These are phyloP conservation scores for Aleiodes leptofemur DNA, from an alignment of 2,888 invertebrate genomes.

Conservation along the genomic window DNA sequence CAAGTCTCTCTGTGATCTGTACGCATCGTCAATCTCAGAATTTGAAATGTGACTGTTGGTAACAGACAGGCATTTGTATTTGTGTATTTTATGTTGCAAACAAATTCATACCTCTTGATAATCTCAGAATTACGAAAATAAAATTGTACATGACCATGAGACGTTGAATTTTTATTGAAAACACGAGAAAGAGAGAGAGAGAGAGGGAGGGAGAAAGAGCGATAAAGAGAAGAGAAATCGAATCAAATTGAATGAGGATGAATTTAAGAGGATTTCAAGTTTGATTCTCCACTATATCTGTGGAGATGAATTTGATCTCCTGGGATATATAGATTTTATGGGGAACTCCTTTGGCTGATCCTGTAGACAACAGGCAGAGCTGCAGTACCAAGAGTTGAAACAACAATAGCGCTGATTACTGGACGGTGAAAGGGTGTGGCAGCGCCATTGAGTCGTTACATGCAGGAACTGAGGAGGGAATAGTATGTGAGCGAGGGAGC, in stretches of 20 bases:
- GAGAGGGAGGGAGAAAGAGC: too few relatives aligned
- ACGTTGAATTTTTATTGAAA: too few relatives aligned
- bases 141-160: too few relatives aligned
- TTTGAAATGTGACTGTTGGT: slow-evolving; percentile 28
- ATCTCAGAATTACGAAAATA: too few relatives aligned
- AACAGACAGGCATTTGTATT: slow-evolving; percentile 12
- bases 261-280: neutral
- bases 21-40: slow-evolving; percentile 33
- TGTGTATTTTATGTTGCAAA: neutral
- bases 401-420: slow-evolving; percentile 74
- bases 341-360: slow-evolving; percentile 29
- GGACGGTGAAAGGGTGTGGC: slow-evolving; percentile 74
- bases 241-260: slow-evolving; percentile 21
- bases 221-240: too few relatives aligned
- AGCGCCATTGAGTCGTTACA: slow-evolving; percentile 74
- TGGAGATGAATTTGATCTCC: slow-evolving; percentile 17
- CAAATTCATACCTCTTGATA: too few relatives aligned
- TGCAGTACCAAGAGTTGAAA: slow-evolving; percentile 65
- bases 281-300: slow-evolving; percentile 9
- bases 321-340: slow-evolving; percentile 6
- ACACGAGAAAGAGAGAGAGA: too few relatives aligned
- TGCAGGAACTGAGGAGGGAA: slow-evolving; percentile 69
- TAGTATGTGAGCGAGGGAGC: slow-evolving; percentile 45
- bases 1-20: neutral
- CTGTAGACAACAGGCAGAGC: slow-evolving; percentile 49